These are phyloP conservation scores for Elephas maximus DNA, from an alignment of 2,113 vertebrate species.

Conservation along the genomic window DNA sequence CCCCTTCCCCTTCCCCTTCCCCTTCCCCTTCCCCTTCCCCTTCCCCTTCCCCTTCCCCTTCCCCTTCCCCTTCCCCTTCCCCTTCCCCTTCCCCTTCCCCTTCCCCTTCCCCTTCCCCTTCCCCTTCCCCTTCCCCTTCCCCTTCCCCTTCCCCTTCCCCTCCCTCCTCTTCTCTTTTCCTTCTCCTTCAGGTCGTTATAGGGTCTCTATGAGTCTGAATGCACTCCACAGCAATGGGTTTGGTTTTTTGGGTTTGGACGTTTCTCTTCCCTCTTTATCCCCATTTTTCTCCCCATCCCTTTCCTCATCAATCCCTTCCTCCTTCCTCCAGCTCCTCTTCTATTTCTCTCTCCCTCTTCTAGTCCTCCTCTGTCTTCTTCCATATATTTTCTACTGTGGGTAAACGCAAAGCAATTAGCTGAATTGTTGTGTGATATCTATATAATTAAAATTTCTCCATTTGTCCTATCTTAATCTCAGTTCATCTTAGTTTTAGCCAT, in stretches of 20 bases:
- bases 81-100: rapidly evolving
- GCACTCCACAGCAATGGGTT: no score
- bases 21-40: neutral
- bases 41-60: neutral
- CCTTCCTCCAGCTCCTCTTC: neutral
- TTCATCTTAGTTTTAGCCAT: neutral
- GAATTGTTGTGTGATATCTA: neutral
- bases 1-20: neutral
- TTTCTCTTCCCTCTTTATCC: no score
- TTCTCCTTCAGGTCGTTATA: neutral
- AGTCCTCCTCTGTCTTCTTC: neutral
- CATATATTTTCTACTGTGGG: neutral
- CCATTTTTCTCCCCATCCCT: neutral
- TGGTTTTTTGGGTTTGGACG: no score
- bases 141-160: neutral
- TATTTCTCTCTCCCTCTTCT: neutral
- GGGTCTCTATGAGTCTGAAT: no score
- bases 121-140: neutral
- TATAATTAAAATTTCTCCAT: no score
- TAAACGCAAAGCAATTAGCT: conserved; percentile 22
- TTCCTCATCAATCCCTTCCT: neutral
- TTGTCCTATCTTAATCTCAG: neutral
- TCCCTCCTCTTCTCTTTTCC: neutral
- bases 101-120: neutral
- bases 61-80: neutral